Conservation (phyloP, 1,140 invertebrate species). For the Acromyrmex heyeri region DNA sequence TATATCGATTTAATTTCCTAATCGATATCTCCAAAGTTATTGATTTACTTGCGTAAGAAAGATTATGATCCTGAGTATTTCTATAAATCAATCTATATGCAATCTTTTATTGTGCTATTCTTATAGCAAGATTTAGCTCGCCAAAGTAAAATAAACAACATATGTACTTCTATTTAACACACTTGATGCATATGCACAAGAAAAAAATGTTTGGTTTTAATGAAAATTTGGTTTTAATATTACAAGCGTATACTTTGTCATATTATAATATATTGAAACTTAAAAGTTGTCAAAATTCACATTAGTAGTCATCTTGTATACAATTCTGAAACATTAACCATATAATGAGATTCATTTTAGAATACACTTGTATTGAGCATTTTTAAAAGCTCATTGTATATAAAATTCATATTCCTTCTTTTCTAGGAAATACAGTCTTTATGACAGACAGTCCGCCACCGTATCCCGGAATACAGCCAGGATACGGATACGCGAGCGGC, state of each 20-base stretch:
- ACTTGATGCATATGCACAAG: too few species aligned
- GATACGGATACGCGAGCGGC: slow-evolving; percentile 84
- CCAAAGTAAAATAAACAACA: background rate
- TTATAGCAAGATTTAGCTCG: background rate
- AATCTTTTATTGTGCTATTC: background rate
- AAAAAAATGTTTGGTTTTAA: background rate
- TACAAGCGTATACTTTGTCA: background rate
- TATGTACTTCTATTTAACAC: too few species aligned
- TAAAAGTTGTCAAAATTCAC: slow-evolving; percentile 22
- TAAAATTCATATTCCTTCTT: slow-evolving; percentile 3
- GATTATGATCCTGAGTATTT: background rate
- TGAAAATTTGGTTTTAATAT: background rate
- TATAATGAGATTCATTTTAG: background rate
- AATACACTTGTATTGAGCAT: background rate
- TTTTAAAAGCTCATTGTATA: background rate
- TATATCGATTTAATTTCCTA: too few species aligned
- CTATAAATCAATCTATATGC: background rate
- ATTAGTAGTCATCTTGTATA: background rate
- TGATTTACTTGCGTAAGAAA: background rate
- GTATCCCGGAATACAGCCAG: slow-evolving; percentile 94
- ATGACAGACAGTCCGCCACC: slow-evolving; percentile 97
- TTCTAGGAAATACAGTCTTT: slow-evolving; percentile 94
- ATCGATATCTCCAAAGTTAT: background rate
- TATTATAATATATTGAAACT: background rate
- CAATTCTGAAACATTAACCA: background rate